Conservation (phyloP, 2,888 invertebrate genomes). For the Scelioninae gen. 2 region DNA sequence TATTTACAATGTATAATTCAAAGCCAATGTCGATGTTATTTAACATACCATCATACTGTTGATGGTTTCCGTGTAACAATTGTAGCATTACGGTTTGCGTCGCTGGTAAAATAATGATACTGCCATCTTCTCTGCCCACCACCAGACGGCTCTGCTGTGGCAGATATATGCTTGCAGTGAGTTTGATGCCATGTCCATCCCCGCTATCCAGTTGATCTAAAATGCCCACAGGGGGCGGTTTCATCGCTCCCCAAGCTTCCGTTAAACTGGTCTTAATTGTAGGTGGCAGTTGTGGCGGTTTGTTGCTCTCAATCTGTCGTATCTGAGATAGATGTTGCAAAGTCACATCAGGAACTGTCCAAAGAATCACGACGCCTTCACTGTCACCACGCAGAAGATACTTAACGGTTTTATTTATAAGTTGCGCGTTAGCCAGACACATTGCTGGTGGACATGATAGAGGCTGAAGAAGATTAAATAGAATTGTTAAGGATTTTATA, state of each 20-base stretch:
- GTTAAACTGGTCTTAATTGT: slow-evolving; percentile 88
- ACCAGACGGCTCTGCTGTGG: slow-evolving; percentile 95
- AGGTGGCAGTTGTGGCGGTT: slow-evolving; percentile 81
- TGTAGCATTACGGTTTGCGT: slow-evolving; percentile 96
- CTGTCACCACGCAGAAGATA: slow-evolving; percentile 92
- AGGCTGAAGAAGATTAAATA: slow-evolving; percentile 77
- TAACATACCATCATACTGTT: slow-evolving; percentile 82
- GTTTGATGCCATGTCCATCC: slow-evolving; percentile 83
- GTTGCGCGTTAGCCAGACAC: slow-evolving; percentile 84
- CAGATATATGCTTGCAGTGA: slow-evolving; percentile 96
- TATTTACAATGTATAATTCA: no score
- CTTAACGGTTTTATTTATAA: slow-evolving; percentile 81
- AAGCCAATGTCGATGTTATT: no score
- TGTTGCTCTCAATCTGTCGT: slow-evolving; percentile 78
- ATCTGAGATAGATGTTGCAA: slow-evolving; percentile 79
- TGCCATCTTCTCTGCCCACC: slow-evolving; percentile 96
- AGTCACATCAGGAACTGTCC: slow-evolving; percentile 91
- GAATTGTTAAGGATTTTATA: background rate
- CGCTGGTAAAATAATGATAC: slow-evolving; percentile 96
- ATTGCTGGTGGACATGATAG: slow-evolving; percentile 94
- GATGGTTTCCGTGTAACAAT: slow-evolving; percentile 90
- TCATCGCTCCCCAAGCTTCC: slow-evolving; percentile 91
- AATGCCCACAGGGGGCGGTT: slow-evolving; percentile 90
- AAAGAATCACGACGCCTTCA: slow-evolving; percentile 90
- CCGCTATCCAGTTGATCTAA: slow-evolving; percentile 90